Conservation (phyloP, 2,888 invertebrate species). For the Protula sp. region DNA sequence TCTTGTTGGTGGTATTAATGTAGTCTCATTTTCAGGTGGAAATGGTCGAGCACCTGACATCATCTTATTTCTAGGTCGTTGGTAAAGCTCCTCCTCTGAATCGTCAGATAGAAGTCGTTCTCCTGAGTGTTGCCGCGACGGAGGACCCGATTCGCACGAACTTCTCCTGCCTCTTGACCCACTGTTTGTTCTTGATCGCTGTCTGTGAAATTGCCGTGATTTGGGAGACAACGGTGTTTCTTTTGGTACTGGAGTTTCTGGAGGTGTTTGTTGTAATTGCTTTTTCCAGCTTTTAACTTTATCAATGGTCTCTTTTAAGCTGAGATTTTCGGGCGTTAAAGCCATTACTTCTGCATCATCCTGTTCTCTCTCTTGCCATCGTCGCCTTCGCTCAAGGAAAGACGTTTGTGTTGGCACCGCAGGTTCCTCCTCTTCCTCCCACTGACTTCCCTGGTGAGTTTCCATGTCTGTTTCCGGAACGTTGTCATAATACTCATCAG, state of each 20-base stretch:
- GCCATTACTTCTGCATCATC: slow-evolving; percentile 10
- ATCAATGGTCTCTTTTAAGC: slow-evolving; percentile 47
- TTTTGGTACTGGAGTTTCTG: slow-evolving; percentile 8
- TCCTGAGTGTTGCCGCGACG: slow-evolving; percentile 20
- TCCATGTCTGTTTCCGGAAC: background rate
- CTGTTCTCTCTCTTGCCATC: background rate
- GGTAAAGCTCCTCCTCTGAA: background rate
- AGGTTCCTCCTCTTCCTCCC: background rate
- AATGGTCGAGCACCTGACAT: too few species aligned
- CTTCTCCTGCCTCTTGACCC: background rate
- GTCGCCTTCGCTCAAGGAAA: background rate
- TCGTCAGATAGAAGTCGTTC: slow-evolving; percentile 27
- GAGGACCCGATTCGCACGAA: background rate
- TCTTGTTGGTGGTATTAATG: background rate
- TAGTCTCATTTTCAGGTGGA: too few species aligned
- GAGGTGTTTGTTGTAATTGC: slow-evolving; percentile 32
- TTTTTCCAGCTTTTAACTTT: slow-evolving; percentile 50
- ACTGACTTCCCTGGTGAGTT: too few species aligned
- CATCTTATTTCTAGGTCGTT: too few species aligned
- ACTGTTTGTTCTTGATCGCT: background rate
- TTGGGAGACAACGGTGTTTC: background rate
- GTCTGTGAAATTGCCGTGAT: background rate
- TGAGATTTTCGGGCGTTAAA: slow-evolving; percentile 43
- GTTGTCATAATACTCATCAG: background rate
- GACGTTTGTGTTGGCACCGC: background rate